These are phyloP conservation scores for Thaumetopoea pityocampa DNA, from an alignment of 1,140 invertebrate species.

Conservation along the genomic window DNA sequence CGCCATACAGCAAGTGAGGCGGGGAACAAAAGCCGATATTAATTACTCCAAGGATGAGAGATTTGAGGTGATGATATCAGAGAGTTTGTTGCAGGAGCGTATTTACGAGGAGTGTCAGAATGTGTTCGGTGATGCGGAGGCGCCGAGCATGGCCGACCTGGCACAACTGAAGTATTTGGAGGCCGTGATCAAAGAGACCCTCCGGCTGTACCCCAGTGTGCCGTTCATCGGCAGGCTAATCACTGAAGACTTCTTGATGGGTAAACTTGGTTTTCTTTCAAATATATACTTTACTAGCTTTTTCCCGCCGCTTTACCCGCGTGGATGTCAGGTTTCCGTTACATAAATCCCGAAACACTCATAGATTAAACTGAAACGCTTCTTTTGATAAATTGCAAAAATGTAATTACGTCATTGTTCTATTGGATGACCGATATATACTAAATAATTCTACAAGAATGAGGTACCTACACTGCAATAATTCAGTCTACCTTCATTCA, in stretches of 20 bases:
- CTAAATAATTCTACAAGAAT: no score
- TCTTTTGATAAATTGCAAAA: no score
- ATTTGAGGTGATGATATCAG: no score
- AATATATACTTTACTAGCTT: background rate
- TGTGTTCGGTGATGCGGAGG: slow-evolving; percentile 75
- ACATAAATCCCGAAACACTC: no score
- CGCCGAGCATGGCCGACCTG: slow-evolving; percentile 75
- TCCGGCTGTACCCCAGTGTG: slow-evolving; percentile 80
- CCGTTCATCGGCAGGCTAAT: slow-evolving; percentile 77
- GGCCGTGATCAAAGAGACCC: slow-evolving; percentile 79
- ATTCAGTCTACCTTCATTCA: no score
- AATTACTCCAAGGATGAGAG: no score
- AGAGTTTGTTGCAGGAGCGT: slow-evolving; percentile 51
- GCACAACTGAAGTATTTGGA: slow-evolving; percentile 79
- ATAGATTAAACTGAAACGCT: no score
- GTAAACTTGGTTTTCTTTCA: slow-evolving; percentile 18
- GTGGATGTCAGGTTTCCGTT: background rate
- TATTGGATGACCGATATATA: no score
- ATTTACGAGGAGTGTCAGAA: slow-evolving; percentile 80
- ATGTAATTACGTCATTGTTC: no score
- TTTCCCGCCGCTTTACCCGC: background rate
- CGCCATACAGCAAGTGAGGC: no score
- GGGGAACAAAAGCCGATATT: no score
- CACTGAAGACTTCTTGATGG: slow-evolving; percentile 70
- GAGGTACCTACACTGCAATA: no score